These are phyloP conservation scores for Hemithea aestivaria DNA, from an alignment of 2,888 invertebrate genomes.

Conservation along the genomic window DNA sequence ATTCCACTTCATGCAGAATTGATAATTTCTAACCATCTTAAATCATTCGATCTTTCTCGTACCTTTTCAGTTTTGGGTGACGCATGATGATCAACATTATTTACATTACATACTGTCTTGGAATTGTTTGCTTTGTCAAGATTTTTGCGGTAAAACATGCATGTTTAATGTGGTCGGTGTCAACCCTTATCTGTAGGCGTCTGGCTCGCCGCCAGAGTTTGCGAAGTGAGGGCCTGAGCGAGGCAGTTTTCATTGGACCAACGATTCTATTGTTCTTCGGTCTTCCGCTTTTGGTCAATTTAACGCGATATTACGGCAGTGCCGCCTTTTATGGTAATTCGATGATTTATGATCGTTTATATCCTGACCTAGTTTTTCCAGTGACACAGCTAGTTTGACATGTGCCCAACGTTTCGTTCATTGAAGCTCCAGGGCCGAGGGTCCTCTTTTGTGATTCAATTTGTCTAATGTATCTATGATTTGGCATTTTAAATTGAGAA, in stretches of 20 bases:
- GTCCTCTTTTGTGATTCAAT: conserved; percentile 1
- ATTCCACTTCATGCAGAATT: too few species aligned
- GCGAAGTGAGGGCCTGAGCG: conserved; percentile 41
- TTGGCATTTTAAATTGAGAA: too few species aligned
- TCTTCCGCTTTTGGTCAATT: conserved; percentile 30
- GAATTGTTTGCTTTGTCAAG: conserved; percentile 27
- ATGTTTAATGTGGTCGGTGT: conserved; percentile 30
- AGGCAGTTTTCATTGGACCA: conserved; percentile 51
- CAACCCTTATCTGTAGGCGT: conserved; percentile 36
- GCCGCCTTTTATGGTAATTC: conserved; percentile 32
- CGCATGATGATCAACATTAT: conserved; percentile 13
- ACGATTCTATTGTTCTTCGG: conserved; percentile 44
- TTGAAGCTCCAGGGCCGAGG: conserved; percentile 2
- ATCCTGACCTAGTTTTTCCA: conserved; percentile 18
- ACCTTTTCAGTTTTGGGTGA: too few species aligned
- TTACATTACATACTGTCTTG: conserved; percentile 23
- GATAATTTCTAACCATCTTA: too few species aligned
- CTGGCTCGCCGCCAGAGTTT: conserved; percentile 52
- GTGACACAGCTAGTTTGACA: conserved; percentile 13
- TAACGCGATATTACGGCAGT: conserved; percentile 28
- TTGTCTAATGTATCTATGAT: background rate
- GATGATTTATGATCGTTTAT: conserved; percentile 27
- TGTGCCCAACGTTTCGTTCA: conserved; percentile 7
- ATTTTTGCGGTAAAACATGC: conserved; percentile 23
- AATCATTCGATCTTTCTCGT: too few species aligned